These are phyloP conservation scores for Amaurobius ferox DNA, from an alignment of 2,888 invertebrate genomes.

Conservation along the genomic window DNA sequence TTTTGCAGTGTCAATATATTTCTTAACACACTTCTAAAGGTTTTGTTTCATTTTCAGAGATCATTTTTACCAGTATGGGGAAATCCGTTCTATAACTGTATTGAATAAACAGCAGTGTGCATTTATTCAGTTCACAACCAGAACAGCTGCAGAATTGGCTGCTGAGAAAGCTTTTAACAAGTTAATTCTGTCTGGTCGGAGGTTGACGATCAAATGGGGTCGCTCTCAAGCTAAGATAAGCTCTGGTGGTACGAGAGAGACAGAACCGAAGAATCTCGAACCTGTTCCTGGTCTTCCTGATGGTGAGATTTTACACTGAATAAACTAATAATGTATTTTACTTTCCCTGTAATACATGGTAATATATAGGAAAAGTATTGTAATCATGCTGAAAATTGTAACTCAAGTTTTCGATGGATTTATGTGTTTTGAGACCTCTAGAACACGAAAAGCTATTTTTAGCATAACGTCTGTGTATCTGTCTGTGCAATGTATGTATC, in stretches of 20 bases:
- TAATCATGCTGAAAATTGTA: too few species aligned
- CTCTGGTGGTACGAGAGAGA: slow-evolving; percentile 77
- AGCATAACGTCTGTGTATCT: too few species aligned
- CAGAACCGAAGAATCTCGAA: slow-evolving; percentile 79
- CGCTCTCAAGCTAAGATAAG: slow-evolving; percentile 87
- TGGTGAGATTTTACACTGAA: slow-evolving; percentile 74
- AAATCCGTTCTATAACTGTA: slow-evolving; percentile 94
- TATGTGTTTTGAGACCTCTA: too few species aligned
- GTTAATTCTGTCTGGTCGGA: slow-evolving; percentile 87
- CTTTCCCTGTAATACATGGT: too few species aligned
- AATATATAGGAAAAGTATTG: too few species aligned
- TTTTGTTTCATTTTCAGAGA: slow-evolving; percentile 81
- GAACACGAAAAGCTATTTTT: too few species aligned
- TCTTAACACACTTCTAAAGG: too few species aligned
- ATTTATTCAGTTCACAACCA: slow-evolving; percentile 95
- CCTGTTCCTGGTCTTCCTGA: slow-evolving; percentile 88
- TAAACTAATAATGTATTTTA: too few species aligned
- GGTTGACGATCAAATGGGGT: slow-evolving; percentile 99
- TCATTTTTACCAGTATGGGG: slow-evolving; percentile 99
- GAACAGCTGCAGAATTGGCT: slow-evolving; percentile 93
- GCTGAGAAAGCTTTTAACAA: slow-evolving; percentile 98
- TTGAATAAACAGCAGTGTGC: slow-evolving; percentile 94
- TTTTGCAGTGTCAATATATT: too few species aligned
- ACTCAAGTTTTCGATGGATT: too few species aligned
- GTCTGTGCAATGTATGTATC: too few species aligned